Evolutionary conservation across 1,140 invertebrate genomes (phyloP), one percentile per base, ranked within the genome.

Genomic region (Drosophila athabasca): DNA sequence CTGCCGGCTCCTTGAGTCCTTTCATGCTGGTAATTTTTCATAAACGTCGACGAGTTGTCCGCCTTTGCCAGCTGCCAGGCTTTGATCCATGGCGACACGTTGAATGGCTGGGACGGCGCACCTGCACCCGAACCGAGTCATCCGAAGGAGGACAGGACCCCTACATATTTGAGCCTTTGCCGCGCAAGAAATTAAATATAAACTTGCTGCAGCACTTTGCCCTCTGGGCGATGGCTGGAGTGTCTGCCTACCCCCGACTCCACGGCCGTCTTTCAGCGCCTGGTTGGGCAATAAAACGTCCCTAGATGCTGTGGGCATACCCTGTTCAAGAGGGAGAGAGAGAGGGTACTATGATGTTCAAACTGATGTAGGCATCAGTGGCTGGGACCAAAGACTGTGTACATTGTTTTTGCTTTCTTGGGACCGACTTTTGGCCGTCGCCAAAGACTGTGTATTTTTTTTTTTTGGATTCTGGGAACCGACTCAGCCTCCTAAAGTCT

Each of bases 131-230:
- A 19, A n/a, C 46, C 15, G 51, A n/a, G 50, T 29, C 19, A 29
- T 7, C n/a, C 55, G 24, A 1, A 39, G 31, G 24, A 22, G 31
- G 31, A 31, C 17, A 6, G 26, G 2, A 31, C 31, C 31, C 62
- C 62, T 59, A 76, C 68, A 79, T 74, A 70, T 68, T 71, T 62
- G 58, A 79, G 72, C 62, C 64, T 44, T 52, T 39, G 35, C 57
- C 50, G 68, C 69, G 59, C 78, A 68, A 87, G 78, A 87, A 87
- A 87, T 87, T 87, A 87, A 88, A 88, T 82, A 78, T 84, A 87
- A 87, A 76, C 73, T 87, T 80, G 74, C 78, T 71, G 64, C 73
- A 69, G 76, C 77, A 72, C 71, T 73, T 72, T 70, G 73, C 60
- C 72, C 65, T 58, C 65, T 57, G 52, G 76, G 65, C 58, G 48